Base-by-base conservation (phyloP, 2,888 invertebrate genomes). In the Lasioglossum villosulum region DNA sequence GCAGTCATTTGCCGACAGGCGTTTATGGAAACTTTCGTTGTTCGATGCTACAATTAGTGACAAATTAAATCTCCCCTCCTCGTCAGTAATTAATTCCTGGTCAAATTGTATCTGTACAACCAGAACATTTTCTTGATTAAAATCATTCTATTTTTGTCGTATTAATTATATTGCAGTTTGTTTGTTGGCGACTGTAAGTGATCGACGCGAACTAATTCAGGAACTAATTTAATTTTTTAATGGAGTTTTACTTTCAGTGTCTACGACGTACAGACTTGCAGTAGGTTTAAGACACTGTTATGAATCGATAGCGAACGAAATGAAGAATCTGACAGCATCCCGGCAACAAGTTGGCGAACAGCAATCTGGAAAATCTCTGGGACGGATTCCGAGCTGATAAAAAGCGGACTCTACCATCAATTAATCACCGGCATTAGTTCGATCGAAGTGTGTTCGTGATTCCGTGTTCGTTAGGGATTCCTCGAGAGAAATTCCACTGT, bases 381-480 rank as follows among this genome's bases (percentile, higher is more conserved):
- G 63, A 63, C 63, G 66, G 66, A 37, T 39, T 39, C 39, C 70
- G 39, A n/a, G 39, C 5, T 39, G 34, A 34, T 34, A 68, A 39
- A 37, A 70, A 70, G 39, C 37, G 2, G 14, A 70, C n/a, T 70
- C 39, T 39, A 14, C 39, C 39, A 70, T 70, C 70, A 14, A 70
- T 70, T 70, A 70, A 70, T n/a, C n/a, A n/a, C n/a, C n/a, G 39
- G 5, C 70, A 70, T 39, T 23, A 23, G 37, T 70, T 37, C 37
- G n/a, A 23, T 23, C 68, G 5, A 19, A 19, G 66, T 10, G 66
- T 10, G 12, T 37, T 12, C 70, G 14, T n/a, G n/a, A 70, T 70
- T 70, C 70, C n/a, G 70, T 70, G 70, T 70, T 39, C 70, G 68
- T 70, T 70, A 39, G n/a, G 37, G 5, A 70, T 70, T 70, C 68